Conservation (phyloP, 2,888 invertebrate genomes). For the Acheta domesticus region DNA sequence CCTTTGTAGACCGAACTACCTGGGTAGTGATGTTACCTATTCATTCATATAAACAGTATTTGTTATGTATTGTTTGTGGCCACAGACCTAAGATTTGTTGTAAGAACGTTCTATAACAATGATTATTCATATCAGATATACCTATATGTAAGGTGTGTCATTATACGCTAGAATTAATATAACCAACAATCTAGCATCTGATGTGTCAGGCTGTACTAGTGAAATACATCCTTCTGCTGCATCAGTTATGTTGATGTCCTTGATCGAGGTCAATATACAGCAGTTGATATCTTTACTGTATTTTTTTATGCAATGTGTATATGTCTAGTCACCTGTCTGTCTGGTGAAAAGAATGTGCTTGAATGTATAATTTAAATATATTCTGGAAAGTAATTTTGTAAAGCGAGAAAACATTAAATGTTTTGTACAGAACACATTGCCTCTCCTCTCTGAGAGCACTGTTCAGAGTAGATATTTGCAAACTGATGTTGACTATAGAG, state of each 20-base stretch:
- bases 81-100: neutral
- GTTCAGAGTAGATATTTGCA: too few species aligned
- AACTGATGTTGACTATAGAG: too few species aligned
- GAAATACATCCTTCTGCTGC: too few species aligned
- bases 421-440: neutral
- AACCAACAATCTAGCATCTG: too few species aligned
- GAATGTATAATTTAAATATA: neutral
- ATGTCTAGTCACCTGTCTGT: neutral
- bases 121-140: too few species aligned
- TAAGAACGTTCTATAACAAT: neutral
- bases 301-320: neutral
- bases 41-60: neutral
- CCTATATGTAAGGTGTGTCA: too few species aligned
- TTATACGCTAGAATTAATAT: too few species aligned
- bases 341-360: neutral
- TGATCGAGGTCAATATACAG: neutral
- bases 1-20: too few species aligned
- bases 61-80: constrained; percentile 5
- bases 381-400: constrained; percentile 3
- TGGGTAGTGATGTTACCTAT: too few species aligned
- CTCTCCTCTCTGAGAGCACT: too few species aligned
- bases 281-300: neutral
- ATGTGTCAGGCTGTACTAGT: too few species aligned
- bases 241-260: too few species aligned
- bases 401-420: neutral